phyloP scores from a whole-genome alignment of 2,113 vertebrate genomes.

The Ondatra zibethicus region DNA sequence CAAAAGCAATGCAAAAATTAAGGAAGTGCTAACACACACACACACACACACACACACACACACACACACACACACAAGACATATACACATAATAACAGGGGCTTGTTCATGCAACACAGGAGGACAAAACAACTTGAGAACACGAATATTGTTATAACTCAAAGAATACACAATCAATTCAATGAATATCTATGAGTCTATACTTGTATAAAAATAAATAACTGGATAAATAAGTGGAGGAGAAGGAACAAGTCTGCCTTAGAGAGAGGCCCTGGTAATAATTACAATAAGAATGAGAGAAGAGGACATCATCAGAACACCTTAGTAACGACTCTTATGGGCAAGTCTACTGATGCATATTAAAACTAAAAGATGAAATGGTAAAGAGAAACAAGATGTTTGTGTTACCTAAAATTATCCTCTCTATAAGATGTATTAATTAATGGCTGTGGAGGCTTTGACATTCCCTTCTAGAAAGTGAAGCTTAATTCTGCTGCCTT shows the following conservation, averaged over 20 bases:
- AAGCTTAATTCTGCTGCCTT: background rate
- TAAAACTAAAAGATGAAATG: constrained; percentile 48
- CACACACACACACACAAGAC: background rate
- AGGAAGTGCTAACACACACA: background rate
- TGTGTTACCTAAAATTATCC: constrained; percentile 37
- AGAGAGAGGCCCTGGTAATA: constrained; percentile 44
- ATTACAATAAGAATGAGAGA: constrained; percentile 7
- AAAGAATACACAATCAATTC: background rate
- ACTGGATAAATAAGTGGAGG: background rate
- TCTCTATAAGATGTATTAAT: constrained; percentile 20
- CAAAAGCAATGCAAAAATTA: background rate
- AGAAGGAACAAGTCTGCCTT: background rate
- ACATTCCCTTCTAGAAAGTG: background rate
- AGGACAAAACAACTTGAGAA: background rate
- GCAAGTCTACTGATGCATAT: constrained; percentile 42
- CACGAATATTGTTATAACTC: background rate
- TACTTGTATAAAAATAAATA: background rate
- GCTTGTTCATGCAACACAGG: background rate
- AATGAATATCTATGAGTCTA: background rate
- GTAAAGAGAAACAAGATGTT: constrained; percentile 33
- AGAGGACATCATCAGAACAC: background rate
- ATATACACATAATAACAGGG: background rate
- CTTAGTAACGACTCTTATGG: background rate
- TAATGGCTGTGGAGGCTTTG: background rate
- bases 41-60: background rate